Base-by-base conservation (phyloP, 2,888 invertebrate genomes). In the Prostheceraeus crozeri region DNA sequence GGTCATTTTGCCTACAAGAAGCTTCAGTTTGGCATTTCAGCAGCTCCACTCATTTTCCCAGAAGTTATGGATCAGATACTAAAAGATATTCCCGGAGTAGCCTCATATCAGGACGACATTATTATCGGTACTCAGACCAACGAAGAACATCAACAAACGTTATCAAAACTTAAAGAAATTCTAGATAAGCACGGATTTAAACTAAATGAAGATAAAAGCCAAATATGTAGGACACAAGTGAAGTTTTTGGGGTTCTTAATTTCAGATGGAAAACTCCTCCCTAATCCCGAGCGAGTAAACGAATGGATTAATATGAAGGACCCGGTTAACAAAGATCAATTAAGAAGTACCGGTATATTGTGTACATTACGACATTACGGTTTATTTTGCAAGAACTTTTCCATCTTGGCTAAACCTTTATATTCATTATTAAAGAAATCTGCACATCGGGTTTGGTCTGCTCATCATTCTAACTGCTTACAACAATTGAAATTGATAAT, bases 361-460 rank as follows among this genome's bases (percentile, higher is more conserved):
- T 64, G 67, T 0, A 35, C 64, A 8, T 45, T 35, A n/a, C 60
- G 62, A 21, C 65, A 64, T 33, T 66, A 65, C 19, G 45, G 65
- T 6, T 52, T 58, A 10, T 67, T 66, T 57, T 55, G 64, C 1
- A 25, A 40, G 8, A 54, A 48, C 10, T 66, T 59, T 63, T 59
- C 64, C 11, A 45, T 61, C n/a, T 62, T 66, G 14, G 62, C 64
- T 2, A 1, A 33, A 28, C 64, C 67, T 8, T 23, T 66, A 3
- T 58, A 65, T 48, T 19, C 55, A 1, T 35, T 66, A 1, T 16
- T 64, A 25, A 61, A 57, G 6, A 63, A 65, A 36, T 61, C 63
- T 21, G 25, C 21, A 3, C 55, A 40, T 31, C 65, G 65, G 33
- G 31, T 23, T 1, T 67, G 67, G 67, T 56, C 57, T 10, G 57